Base-by-base conservation (phyloP, 2,888 invertebrate species). In the Ceriagrion tenellum region DNA sequence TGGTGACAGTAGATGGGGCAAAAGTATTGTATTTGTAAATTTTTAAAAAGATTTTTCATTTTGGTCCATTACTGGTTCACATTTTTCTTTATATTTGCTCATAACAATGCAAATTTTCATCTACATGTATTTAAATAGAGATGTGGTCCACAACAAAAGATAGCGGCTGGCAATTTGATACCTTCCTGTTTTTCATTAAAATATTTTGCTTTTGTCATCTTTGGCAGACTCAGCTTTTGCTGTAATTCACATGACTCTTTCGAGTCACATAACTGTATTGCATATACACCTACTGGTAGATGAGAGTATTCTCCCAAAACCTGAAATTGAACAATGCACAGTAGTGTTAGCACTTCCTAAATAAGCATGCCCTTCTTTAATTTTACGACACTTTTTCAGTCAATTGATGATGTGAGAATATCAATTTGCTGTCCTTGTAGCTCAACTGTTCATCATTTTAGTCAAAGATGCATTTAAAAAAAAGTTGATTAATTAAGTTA, bases 231-330 rank as follows among this genome's bases (percentile, higher is more conserved):
- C 13, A 26, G 35, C 35, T 81, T 81, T 81, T 81, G 81, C 40
- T 88, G 12, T 89, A 40, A 23, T 26, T 0, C 20, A 63, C 59
- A 59, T 35, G 30, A 35, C 4, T 40, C 23, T 91, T 26, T 91
- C 69, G 59, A 59, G 26, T 26, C 47, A 13, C 59, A 91, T 18
- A 59, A 63, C 59, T 91, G 91, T 4, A 91, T 40, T 20, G 91
- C 20, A 69, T 91, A 91, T 10, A 91, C 63, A 63, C 91, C 91
- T 3, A 55, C 47, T 23, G 91, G 91, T 13, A 91, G 63, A 40
- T 63, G 30, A 40, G 35, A 63, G 69, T 23, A 63, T 40, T 63
- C 91, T 91, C 91, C 91, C 23, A 91, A 35, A 59, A 91, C 91
- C 91, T 91, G 55, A 81, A 35, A 81, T 81, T 26, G 26, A 35